Percentiles rank a stretch among this genome's conserved stretches.
These are phyloP conservation scores for Periplaneta americana DNA, from an alignment of 1,140 invertebrate genomes.

Conservation along the genomic window DNA sequence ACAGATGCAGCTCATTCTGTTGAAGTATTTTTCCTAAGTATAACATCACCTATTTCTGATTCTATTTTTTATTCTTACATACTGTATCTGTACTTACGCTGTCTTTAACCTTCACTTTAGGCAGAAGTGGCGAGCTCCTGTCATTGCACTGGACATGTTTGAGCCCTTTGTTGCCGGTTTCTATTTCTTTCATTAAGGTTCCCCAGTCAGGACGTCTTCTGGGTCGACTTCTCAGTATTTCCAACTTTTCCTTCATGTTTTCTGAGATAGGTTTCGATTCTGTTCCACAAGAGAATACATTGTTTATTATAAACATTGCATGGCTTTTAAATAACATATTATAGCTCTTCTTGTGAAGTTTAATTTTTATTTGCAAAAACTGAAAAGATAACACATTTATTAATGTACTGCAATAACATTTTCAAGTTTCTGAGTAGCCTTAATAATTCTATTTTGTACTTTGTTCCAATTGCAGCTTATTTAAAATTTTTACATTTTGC, in stretches of 20 bases:
- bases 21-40: too few relatives aligned
- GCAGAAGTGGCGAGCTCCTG: constrained; percentile 56
- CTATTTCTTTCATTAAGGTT: constrained; percentile 85
- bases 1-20: not conserved
- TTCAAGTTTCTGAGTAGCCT: too few relatives aligned
- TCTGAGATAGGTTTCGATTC: constrained; percentile 39
- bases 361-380: too few relatives aligned
- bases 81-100: constrained; percentile 38
- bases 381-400: too few relatives aligned
- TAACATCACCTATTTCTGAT: too few relatives aligned
- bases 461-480: too few relatives aligned
- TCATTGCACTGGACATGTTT: constrained; percentile 80
- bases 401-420: too few relatives aligned
- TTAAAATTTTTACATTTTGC: too few relatives aligned
- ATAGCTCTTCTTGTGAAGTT: too few relatives aligned
- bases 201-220: constrained; percentile 80
- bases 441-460: too few relatives aligned
- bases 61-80: not conserved
- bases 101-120: constrained; percentile 54
- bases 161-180: constrained; percentile 61
- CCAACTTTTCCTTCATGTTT: constrained; percentile 52
- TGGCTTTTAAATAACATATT: not conserved
- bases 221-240: constrained; percentile 61
- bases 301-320: too few relatives aligned
- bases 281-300: not conserved